Conservation (phyloP, 35 echinoderm and acorn worm genomes). For the Apostichopus californicus region DNA sequence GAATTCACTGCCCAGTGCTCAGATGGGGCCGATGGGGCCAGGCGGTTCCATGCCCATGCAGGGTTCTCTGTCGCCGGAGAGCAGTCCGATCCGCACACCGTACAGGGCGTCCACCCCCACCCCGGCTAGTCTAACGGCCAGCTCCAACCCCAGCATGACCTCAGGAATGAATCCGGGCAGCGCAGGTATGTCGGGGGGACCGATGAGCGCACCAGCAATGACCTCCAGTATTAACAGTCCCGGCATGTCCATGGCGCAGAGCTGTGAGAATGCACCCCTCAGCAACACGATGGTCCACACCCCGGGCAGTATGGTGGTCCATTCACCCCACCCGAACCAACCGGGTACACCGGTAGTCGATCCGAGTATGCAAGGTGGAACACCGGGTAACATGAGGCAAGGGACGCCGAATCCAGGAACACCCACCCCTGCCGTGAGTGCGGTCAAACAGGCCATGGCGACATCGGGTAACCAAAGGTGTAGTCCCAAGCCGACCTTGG, state of each 20-base stretch:
- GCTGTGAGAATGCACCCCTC: constrained; percentile 53
- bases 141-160: constrained; percentile 30
- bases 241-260: constrained; percentile 27
- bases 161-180: constrained; percentile 38
- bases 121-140: constrained; percentile 47
- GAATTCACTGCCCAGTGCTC: constrained; percentile 74
- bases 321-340: constrained; percentile 74
- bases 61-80: constrained; percentile 63
- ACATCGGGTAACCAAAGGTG: constrained; percentile 39
- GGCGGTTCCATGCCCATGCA: constrained; percentile 57
- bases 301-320: constrained; percentile 37
- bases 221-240: constrained; percentile 54
- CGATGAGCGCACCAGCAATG: constrained; percentile 48
- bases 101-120: constrained; percentile 78
- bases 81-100: constrained; percentile 64
- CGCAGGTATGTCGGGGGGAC: constrained; percentile 24
- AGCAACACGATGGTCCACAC: constrained; percentile 62
- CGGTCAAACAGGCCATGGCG: constrained; percentile 46
- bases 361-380: constrained; percentile 31
- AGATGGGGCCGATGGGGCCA: constrained; percentile 52
- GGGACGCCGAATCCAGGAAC: constrained; percentile 50
- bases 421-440: constrained; percentile 53
- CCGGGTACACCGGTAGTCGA: constrained; percentile 79
- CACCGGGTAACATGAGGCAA: constrained; percentile 20
- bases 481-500: constrained; percentile 38